phyloP scores from a whole-genome alignment of 35 echinoderm and acorn worm genomes.

The Patiria miniata region DNA sequence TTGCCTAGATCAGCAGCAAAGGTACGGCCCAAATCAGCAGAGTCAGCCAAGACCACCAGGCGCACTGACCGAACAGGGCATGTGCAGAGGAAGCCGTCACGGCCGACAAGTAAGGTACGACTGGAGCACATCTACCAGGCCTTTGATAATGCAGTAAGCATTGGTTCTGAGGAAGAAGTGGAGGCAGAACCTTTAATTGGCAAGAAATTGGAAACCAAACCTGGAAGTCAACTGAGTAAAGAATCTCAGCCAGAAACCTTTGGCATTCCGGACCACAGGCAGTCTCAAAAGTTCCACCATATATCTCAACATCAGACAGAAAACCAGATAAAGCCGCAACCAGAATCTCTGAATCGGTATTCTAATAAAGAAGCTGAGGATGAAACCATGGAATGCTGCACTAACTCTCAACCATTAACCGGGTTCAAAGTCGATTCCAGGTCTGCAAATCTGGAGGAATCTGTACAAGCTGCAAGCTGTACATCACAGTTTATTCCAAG shows the following conservation, averaged over 20 bases:
- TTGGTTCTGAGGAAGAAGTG: neutral
- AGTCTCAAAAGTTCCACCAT: neutral
- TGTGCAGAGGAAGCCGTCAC: neutral
- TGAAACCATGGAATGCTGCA: neutral
- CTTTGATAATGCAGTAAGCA: neutral
- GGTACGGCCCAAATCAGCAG: neutral
- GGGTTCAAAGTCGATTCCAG: no score
- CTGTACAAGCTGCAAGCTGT: neutral
- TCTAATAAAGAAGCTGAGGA: neutral
- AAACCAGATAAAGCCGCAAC: neutral
- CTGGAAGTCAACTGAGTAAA: no score
- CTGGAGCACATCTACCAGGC: slow-evolving; percentile 4
- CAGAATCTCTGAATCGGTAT: neutral
- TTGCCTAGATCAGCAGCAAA: neutral
- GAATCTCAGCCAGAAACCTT: no score
- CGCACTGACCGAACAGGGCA: neutral
- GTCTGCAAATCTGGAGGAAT: no score
- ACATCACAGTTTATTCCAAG: neutral
- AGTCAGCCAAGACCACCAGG: neutral
- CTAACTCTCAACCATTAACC: no score
- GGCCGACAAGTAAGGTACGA: neutral
- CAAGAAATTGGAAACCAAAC: no score
- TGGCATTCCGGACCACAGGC: neutral
- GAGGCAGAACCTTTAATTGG: neutral
- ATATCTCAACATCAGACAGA: neutral